Conservation (phyloP, 2,797 vertebrate genomes). For the Girardinus metallicus region DNA sequence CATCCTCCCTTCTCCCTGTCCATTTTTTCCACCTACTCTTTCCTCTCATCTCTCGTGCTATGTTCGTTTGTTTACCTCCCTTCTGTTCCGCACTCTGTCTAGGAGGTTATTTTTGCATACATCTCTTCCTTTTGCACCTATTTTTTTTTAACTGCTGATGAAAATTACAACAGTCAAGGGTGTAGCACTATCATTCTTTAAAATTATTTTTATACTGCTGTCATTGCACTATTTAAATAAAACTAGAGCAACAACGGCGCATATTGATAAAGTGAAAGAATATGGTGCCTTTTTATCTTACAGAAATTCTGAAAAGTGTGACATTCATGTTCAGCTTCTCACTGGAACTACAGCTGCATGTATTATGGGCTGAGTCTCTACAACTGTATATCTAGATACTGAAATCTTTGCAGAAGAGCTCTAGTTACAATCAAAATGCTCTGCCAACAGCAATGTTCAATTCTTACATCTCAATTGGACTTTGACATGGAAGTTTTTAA, state of each 20-base stretch:
- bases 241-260: neutral
- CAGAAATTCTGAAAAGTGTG: neutral
- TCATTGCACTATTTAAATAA: neutral
- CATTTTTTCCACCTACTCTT: conserved; percentile 54
- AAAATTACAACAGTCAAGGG: neutral
- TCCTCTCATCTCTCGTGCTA: conserved; percentile 21
- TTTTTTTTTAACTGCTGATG: neutral
- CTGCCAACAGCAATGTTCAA: neutral
- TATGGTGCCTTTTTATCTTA: neutral
- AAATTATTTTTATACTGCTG: neutral
- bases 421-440: neutral
- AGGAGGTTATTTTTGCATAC: neutral
- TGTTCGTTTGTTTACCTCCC: conserved; percentile 23
- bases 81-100: conserved; percentile 11
- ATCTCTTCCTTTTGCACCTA: neutral
- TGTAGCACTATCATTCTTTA: neutral
- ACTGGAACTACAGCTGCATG: neutral
- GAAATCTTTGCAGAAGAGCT: neutral
- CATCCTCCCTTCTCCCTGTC: conserved; percentile 19
- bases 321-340: neutral
- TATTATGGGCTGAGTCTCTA: neutral
- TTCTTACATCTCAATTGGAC: neutral
- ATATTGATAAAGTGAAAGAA: neutral
- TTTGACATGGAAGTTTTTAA: neutral
- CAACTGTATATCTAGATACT: neutral